phyloP scores from a whole-genome alignment of 2,888 invertebrate genomes.

The Thyatira batis region DNA sequence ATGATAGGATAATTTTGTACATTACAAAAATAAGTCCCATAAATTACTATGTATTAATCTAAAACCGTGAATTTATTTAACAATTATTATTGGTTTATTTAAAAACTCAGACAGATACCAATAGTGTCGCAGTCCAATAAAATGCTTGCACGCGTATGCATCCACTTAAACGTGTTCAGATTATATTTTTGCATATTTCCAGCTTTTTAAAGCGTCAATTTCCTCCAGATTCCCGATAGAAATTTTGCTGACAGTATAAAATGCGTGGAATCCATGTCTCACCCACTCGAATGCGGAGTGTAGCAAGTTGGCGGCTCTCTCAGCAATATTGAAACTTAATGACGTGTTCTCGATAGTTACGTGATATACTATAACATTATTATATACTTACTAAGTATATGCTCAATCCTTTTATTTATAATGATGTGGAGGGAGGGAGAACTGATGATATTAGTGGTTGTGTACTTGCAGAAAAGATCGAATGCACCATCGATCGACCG shows the following conservation, averaged over 20 bases:
- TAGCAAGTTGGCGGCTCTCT: conserved; percentile 27
- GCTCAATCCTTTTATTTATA: neutral
- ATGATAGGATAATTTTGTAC: neutral
- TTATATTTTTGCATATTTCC: conserved; percentile 52
- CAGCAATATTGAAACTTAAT: conserved; percentile 49
- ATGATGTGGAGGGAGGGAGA: too few relatives aligned
- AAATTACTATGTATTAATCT: neutral
- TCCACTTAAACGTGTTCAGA: conserved; percentile 32
- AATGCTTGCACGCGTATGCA: conserved; percentile 11
- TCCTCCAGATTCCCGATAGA: conserved; percentile 52
- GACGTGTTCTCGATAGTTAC: conserved; percentile 39
- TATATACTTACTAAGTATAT: conserved; percentile 18
- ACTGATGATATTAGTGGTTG: too few relatives aligned
- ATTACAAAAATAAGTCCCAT: neutral
- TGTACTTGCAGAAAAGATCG: too few relatives aligned
- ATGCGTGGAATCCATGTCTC: conserved; percentile 47
- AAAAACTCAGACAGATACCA: conserved; percentile 2
- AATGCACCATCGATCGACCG: too few relatives aligned
- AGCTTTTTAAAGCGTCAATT: conserved; percentile 36
- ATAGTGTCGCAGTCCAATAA: neutral
- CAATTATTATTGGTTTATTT: neutral
- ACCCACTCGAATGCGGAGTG: conserved; percentile 29
- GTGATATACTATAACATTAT: conserved; percentile 36
- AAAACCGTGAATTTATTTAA: too few relatives aligned
- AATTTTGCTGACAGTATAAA: conserved; percentile 59